Evolutionary conservation across 2,888 invertebrate species (phyloP), one percentile per base, ranked within the genome.

Genomic region (Nomada flava): DNA sequence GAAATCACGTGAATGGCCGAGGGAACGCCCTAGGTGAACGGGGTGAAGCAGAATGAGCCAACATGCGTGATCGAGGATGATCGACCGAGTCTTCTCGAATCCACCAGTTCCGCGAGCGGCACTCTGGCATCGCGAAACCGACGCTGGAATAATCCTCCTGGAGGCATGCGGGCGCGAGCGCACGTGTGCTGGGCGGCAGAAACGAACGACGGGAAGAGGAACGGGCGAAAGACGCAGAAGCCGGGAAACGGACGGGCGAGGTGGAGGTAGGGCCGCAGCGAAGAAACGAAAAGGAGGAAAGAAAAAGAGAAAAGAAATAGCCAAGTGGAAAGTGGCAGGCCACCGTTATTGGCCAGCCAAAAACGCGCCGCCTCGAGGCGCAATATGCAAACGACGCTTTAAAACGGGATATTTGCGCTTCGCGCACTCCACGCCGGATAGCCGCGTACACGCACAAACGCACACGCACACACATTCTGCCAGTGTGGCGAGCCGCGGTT

Each of bases 401-500:
- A 90, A 93, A 93, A 93, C 91, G 91, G 92, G 91, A 93, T 93
- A 93, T 93, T 93, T 92, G 90, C 88, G 90, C 89, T 88, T 88
- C 83, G 36, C 85, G 60, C 79, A 87, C 80, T 80, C 73, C 72
- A 74, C 83, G 77, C 63, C 62, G 15, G 63, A 63, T 59, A 71
- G 65, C 60, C 68, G 57, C 73, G 68, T 53, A 76, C 47, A 7
- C 29, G 18, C 59, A 47, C 13, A 5, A 29, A 36, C 36, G 26
- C 5, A 36, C 36, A 63, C 76, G 52, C 7, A 10, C 29, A n/a
- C 59, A 50, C 11, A 5, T 4, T 11, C 26, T 26, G 57, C 62
- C 63, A 26, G 47, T 47, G 23, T 62, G 68, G 57, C 23, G 70
- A 52, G 75, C 80, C 79, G 77, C 71, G 63, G 52, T 77, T 76